Base-by-base conservation (phyloP, 2,113 vertebrate species). In the Apteryx mantelli region DNA sequence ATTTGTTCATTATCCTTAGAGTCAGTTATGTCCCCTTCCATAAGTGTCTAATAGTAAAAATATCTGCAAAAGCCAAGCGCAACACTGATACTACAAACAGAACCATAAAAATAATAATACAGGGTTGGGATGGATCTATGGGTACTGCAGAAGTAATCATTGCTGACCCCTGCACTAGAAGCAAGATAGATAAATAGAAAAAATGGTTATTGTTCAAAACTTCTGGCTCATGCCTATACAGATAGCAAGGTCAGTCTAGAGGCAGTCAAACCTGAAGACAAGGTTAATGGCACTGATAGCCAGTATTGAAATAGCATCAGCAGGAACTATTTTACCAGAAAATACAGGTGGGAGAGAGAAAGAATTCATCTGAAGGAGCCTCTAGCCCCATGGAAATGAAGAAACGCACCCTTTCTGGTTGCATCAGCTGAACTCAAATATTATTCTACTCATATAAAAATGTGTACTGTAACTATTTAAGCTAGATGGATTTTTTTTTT, bases 401-500 rank as follows among this genome's bases (percentile, higher is more conserved):
- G 78, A 80, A 86, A 87, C 40, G 78, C 20, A 14, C 21, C 3
- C 1, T 87, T 85, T 73, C 44, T 50, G 22, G 55, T 63, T 28
- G 13, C 44, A 9, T 90, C 38, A 90, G 30, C n/a, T 30, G 28
- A 95, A 91, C 71, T 86, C 25, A 86, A 94, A 86, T 68, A 53
- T 65, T 88, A 24, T 93, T 83, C 69, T 48, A 66, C 44, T 90
- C 50, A 75, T 25, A 34, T 69, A 87, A 87, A 92, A 82, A 50
- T 71, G n/a, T 55, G 73, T 38, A 38, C 36, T 38, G 36, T 75
- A 86, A 96, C 95, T 91, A 95, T 95, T 95, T 97, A 95, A 94
- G 56, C 44, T 71, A 92, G 65, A 46, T 61, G 83, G 65, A 38
- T 55, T 63, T 61, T 58, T 73, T 79, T 68, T 58, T 44, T 34